Evolutionary conservation across 2,888 invertebrate species (phyloP).

Genomic region (Polylopha cassiicola): DNA sequence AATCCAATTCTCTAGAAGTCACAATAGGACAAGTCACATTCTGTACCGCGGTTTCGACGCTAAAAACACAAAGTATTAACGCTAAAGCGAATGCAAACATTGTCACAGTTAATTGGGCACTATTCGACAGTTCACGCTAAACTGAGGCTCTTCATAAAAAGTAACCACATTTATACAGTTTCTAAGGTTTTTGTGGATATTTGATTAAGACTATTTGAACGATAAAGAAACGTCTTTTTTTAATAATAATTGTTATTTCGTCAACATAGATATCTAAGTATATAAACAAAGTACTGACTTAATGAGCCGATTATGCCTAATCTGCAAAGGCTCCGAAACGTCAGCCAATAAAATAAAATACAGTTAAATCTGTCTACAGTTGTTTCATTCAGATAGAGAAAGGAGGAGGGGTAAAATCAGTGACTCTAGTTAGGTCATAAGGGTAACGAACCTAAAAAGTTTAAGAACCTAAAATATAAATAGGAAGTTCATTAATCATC

Average conservation of each 20-base stretch:
- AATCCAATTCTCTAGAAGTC: constrained; percentile 55
- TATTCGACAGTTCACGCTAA: constrained; percentile 32
- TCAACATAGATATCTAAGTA: too few relatives aligned
- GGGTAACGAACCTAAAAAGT: too few relatives aligned
- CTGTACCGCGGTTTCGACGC: constrained; percentile 43
- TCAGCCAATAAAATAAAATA: too few relatives aligned
- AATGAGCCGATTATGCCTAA: too few relatives aligned
- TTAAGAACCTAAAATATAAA: too few relatives aligned
- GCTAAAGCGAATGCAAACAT: constrained; percentile 45
- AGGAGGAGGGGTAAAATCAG: too few relatives aligned
- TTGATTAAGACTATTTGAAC: constrained; percentile 25
- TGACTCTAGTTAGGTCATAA: too few relatives aligned
- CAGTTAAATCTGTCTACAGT: too few relatives aligned
- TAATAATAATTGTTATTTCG: background rate
- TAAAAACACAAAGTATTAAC: constrained; percentile 37
- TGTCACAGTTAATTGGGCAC: constrained; percentile 28
- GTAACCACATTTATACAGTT: constrained; percentile 43
- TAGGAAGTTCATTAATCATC: too few relatives aligned
- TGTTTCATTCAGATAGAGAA: too few relatives aligned
- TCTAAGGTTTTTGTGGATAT: constrained; percentile 38
- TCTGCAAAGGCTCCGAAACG: too few relatives aligned
- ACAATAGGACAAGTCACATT: constrained; percentile 56
- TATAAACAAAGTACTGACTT: too few relatives aligned
- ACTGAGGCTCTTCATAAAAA: constrained; percentile 48
- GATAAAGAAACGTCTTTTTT: constrained; percentile 6